These are phyloP conservation scores for Neoascia interrupta DNA, from an alignment of 2,888 invertebrate species.

Conservation along the genomic window DNA sequence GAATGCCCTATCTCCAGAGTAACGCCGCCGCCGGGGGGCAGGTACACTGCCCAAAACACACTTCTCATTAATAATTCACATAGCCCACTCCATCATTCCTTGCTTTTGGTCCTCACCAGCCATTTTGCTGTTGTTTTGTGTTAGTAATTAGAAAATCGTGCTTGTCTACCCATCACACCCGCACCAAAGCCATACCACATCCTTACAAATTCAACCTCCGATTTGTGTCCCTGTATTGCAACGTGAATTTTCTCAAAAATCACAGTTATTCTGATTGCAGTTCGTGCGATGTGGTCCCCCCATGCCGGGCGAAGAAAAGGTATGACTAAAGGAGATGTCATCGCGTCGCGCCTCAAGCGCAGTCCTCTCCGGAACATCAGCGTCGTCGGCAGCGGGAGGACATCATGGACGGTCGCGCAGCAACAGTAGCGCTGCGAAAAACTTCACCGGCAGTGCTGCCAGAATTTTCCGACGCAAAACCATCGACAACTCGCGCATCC, in stretches of 20 bases:
- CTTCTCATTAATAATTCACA: constrained; percentile 23
- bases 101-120: too few species aligned
- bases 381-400: constrained; percentile 35
- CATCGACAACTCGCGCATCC: constrained; percentile 75
- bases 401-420: constrained; percentile 46
- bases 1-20: not conserved
- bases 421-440: constrained; percentile 44
- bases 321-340: constrained; percentile 85
- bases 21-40: not conserved
- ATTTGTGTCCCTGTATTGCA: not conserved
- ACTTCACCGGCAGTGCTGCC: constrained; percentile 67
- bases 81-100: not conserved
- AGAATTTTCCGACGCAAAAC: constrained; percentile 77
- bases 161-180: not conserved
- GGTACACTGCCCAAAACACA: not conserved
- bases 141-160: constrained; percentile 2
- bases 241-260: constrained; percentile 74
- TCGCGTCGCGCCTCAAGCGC: constrained; percentile 77
- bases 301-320: constrained; percentile 88
- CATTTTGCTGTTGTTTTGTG: not conserved
- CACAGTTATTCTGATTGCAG: constrained; percentile 82
- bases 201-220: not conserved
- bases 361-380: constrained; percentile 62
- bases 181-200: too few species aligned
- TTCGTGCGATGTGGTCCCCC: constrained; percentile 88